phyloP scores from a whole-genome alignment of 2,888 invertebrate species.

The Synergus gifuensis region DNA sequence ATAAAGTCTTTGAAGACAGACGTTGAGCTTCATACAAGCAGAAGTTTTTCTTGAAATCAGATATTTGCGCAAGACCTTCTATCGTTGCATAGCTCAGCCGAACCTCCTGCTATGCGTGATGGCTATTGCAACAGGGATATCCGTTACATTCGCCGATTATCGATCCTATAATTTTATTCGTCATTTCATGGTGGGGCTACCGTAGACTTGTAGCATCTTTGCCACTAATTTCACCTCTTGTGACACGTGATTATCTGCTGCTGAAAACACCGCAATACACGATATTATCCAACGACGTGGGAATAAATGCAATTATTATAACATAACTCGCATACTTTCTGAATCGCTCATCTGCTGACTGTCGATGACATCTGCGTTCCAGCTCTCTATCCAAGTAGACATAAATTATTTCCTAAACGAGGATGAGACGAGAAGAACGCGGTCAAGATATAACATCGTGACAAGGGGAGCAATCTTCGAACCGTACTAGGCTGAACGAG shows the following conservation, averaged over 20 bases:
- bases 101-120: constrained; percentile 40
- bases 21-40: neutral
- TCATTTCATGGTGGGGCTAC: constrained; percentile 40
- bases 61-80: constrained; percentile 31
- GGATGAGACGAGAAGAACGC: constrained; percentile 47
- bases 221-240: constrained; percentile 48
- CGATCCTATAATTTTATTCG: constrained; percentile 43
- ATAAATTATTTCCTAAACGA: constrained; percentile 39
- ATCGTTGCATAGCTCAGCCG: constrained; percentile 27
- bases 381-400: constrained; percentile 38
- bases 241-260: constrained; percentile 49
- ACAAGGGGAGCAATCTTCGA: constrained; percentile 42
- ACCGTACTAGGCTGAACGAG: constrained; percentile 47
- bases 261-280: constrained; percentile 52
- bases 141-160: constrained; percentile 44
- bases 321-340: constrained; percentile 40
- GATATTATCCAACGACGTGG: constrained; percentile 56
- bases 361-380: constrained; percentile 52
- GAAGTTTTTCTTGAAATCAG: neutral
- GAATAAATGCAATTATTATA: constrained; percentile 66
- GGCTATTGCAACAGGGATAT: constrained; percentile 42
- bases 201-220: constrained; percentile 17
- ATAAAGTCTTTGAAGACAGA: neutral
- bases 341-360: constrained; percentile 46
- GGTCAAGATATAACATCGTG: constrained; percentile 50